Evolutionary conservation across 2,797 vertebrate species (phyloP).

Genomic region (Staurois parvus): DNA sequence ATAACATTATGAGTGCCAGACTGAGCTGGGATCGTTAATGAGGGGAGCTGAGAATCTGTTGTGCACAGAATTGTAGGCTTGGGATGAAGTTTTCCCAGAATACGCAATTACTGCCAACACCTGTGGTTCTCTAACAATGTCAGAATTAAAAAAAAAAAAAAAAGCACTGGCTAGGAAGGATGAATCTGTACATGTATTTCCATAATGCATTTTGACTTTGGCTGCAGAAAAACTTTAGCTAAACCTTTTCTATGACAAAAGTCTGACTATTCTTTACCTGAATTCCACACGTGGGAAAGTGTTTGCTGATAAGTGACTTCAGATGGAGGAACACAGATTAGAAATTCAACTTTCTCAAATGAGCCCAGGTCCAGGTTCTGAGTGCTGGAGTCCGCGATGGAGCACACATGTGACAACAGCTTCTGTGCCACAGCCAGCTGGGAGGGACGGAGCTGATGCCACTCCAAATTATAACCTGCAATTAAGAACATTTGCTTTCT

Average conservation of each 20-base stretch:
- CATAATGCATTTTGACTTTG: neutral
- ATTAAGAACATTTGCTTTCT: neutral
- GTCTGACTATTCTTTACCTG: slow-evolving; percentile 77
- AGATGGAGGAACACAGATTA: slow-evolving; percentile 94
- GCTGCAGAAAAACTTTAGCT: no score
- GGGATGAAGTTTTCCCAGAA: neutral
- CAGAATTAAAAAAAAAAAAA: neutral
- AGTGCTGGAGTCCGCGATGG: slow-evolving; percentile 96
- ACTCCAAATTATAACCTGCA: slow-evolving; percentile 83
- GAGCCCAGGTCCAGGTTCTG: slow-evolving; percentile 96
- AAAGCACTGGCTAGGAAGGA: neutral
- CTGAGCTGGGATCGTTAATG: no score
- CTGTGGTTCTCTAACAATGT: neutral
- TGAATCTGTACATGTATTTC: neutral
- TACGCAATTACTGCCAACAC: neutral
- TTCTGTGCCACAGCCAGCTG: slow-evolving; percentile 96
- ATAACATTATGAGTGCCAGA: no score
- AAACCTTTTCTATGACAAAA: neutral
- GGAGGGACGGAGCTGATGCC: slow-evolving; percentile 85
- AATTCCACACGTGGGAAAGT: slow-evolving; percentile 90
- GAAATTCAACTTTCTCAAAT: slow-evolving; percentile 95
- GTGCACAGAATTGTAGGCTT: no score
- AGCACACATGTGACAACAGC: slow-evolving; percentile 94
- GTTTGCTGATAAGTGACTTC: slow-evolving; percentile 97
- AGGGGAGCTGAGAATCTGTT: no score